Base-by-base conservation (phyloP, 1,140 invertebrate species). In the Mercenaria mercenaria region DNA sequence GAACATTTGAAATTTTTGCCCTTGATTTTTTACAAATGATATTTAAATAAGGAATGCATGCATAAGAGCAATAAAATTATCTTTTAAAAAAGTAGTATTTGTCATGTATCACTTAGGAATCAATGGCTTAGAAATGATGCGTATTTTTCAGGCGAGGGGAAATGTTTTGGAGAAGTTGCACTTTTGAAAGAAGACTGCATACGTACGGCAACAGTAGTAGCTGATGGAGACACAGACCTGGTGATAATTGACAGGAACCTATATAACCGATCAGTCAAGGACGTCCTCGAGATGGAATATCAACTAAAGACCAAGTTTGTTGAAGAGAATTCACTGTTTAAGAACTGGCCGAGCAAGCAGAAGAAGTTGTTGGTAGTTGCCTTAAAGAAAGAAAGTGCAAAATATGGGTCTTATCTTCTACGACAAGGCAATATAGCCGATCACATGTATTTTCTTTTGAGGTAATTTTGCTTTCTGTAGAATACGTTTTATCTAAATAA, bases 81-180 rank as follows among this genome's bases (percentile, higher is more conserved):
- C n/a, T n/a, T n/a, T n/a, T n/a, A n/a, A n/a, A n/a, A n/a, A n/a
- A n/a, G n/a, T n/a, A n/a, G n/a, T n/a, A n/a, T n/a, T n/a, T n/a
- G n/a, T n/a, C n/a, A n/a, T n/a, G n/a, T n/a, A n/a, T n/a, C n/a
- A n/a, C n/a, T n/a, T n/a, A n/a, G n/a, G n/a, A n/a, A n/a, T n/a
- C n/a, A n/a, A n/a, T n/a, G n/a, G n/a, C n/a, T n/a, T n/a, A n/a
- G n/a, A n/a, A n/a, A n/a, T n/a, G n/a, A n/a, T 56, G 29, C 50
- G 37, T 47, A 47, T 61, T 84, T 32, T 88, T 59, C 56, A 95
- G 95, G 84, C 52, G 92, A 93, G 59, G 95, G 95, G 15, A 93
- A 94, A 41, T 93, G 92, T 26, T 94, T 95, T 77, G 95, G 95
- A 23, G 95, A 95, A 84, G 89, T 95, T 11, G 95, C 95, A 11